Evolutionary conservation across 2,797 vertebrate genomes (phyloP).

Genomic region (Halcyon leucocephala): DNA sequence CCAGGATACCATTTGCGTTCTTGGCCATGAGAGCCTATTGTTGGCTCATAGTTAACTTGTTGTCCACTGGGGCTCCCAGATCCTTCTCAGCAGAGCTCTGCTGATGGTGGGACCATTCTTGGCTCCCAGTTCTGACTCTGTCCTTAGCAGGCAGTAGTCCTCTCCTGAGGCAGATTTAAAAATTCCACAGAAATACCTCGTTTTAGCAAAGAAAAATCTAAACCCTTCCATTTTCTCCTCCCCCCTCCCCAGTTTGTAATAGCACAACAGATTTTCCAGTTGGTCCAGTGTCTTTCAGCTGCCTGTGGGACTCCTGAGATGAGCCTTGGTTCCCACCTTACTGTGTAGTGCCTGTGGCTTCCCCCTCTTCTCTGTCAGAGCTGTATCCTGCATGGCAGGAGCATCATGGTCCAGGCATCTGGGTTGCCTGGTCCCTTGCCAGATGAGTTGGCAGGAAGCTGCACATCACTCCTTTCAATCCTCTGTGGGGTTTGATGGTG

Average conservation of each 20-base stretch:
- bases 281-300: not conserved
- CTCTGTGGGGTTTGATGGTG: not conserved
- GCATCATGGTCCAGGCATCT: not conserved
- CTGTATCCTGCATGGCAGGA: not conserved
- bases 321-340: not conserved
- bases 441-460: not conserved
- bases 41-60: not conserved
- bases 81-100: not conserved
- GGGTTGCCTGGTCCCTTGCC: not conserved
- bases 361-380: fast-evolving
- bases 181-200: fast-evolving
- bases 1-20: not conserved
- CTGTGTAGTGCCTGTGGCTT: not conserved
- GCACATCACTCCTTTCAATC: not conserved
- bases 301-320: not conserved
- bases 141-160: fast-evolving
- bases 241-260: fast-evolving
- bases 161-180: not conserved
- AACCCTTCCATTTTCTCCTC: not conserved
- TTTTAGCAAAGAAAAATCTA: not conserved
- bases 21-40: not conserved
- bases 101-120: not conserved
- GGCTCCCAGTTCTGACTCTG: not conserved
- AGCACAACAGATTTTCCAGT: not conserved
- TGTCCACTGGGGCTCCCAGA: not conserved